Base-by-base conservation (phyloP, 1,140 invertebrate genomes). In the Musca domestica region DNA sequence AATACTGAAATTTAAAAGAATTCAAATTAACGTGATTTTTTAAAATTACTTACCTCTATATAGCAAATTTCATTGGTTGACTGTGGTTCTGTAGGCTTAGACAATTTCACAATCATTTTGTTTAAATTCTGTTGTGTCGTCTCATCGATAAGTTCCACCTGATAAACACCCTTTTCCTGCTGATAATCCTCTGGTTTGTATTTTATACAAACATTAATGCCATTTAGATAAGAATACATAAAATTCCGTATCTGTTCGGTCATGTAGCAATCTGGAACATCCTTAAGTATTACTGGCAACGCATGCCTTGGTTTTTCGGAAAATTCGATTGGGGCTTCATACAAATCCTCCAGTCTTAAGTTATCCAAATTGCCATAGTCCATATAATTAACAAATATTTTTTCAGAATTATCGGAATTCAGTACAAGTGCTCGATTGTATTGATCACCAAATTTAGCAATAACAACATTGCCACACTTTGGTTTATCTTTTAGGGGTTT, bases 361-460 rank as follows among this genome's bases (percentile, higher is more conserved):
- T 72, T 34, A 51, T 78, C 78, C 19, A 80, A 54, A 61, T 71
- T 81, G 0, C 78, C 78, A 63, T 64, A 81, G 48, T 81, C 78
- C 0, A 81, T 68, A 51, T 71, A 77, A 14, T 74, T 71, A 17
- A 81, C 67, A 63, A 71, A 74, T 9, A 80, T 76, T 23, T 52
- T 58, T 0, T 71, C 23, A 0, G 63, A 47, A 67, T 76, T 54
- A 3, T 74, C 72, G 7, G 69, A 61, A 56, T 74, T 72, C 0
- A 81, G 65, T 10, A 81, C 72, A 66, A 80, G 67, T 30, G 77
- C 78, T 2, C 78, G 73, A 6, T 67, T 46, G 17, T 69, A 71
- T 52, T 73, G 67, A 3, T 52, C 22, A 10, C 72, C 22, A 4
- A 71, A 69, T 54, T 76, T 71, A 6, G 71, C 65, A 9, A 81